phyloP scores from a whole-genome alignment of 2,888 invertebrate genomes.

The Pycnomerus fuliginosus region DNA sequence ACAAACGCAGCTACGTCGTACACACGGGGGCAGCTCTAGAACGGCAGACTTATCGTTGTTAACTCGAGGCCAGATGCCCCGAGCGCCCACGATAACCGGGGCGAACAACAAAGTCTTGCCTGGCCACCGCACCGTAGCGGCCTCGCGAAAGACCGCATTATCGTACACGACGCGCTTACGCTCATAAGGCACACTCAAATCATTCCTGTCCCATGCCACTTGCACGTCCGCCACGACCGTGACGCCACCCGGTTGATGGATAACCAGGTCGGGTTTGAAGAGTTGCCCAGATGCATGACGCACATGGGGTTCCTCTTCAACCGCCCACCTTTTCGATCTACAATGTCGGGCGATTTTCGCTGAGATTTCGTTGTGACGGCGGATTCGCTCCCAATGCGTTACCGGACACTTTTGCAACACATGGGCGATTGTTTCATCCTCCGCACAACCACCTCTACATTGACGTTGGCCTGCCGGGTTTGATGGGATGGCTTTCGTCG shows the following conservation, averaged over 20 bases:
- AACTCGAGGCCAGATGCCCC: conserved; percentile 31
- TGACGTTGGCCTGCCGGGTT: conserved; percentile 22
- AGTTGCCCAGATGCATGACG: conserved; percentile 18
- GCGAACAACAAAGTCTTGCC: conserved; percentile 7
- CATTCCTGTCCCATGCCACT: conserved; percentile 8
- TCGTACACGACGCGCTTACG: conserved; percentile 26
- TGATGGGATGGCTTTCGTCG: conserved; percentile 30
- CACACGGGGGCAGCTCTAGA: conserved; percentile 7
- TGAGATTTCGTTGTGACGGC: conserved; percentile 26
- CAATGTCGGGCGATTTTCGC: conserved; percentile 22
- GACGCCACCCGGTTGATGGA: conserved; percentile 9
- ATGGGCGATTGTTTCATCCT: conserved; percentile 30
- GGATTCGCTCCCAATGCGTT: conserved; percentile 24
- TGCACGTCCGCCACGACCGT: conserved; percentile 9
- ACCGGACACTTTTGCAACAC: conserved; percentile 32
- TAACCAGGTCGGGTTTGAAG: conserved; percentile 26
- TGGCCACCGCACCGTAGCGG: conserved; percentile 20
- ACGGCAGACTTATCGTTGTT: conserved; percentile 12
- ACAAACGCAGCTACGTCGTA: conserved; percentile 21
- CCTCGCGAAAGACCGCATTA: conserved; percentile 24
- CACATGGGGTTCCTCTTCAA: conserved; percentile 23
- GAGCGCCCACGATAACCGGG: conserved; percentile 31
- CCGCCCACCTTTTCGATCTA: conserved; percentile 9
- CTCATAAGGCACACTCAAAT: conserved; percentile 18
- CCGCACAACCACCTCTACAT: conserved; percentile 30